These are phyloP conservation scores for Embiotoca jacksoni DNA, from an alignment of 2,113 vertebrate species.

Conservation along the genomic window DNA sequence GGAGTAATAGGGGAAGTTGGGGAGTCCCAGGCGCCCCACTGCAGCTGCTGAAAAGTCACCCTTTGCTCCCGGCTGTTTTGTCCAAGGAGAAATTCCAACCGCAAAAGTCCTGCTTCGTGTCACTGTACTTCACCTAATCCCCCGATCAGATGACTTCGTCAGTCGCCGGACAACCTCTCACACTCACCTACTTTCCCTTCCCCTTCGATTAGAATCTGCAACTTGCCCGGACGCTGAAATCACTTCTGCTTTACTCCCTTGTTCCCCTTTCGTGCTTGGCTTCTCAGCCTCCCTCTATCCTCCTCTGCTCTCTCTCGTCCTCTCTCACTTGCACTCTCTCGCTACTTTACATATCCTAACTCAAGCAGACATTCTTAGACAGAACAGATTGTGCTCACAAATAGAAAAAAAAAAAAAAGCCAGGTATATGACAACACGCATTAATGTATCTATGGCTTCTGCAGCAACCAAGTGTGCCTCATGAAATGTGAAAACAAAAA, in stretches of 20 bases:
- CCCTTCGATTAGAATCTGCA: conserved; percentile 37
- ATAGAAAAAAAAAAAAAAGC: neutral
- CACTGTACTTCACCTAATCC: conserved; percentile 30
- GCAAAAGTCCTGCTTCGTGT: conserved; percentile 41
- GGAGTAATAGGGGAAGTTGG: conserved; percentile 16
- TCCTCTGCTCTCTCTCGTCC: conserved; percentile 28
- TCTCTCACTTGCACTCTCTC: conserved; percentile 56
- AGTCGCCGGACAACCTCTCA: neutral
- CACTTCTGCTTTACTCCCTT: conserved; percentile 69
- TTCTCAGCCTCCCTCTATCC: conserved; percentile 56
- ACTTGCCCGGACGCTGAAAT: conserved; percentile 48
- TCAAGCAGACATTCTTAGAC: conserved; percentile 57
- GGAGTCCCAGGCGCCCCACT: conserved; percentile 22
- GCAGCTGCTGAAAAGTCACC: conserved; percentile 19
- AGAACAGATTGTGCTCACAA: conserved; percentile 34
- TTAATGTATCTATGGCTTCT: neutral
- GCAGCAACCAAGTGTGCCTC: neutral
- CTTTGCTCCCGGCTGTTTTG: neutral
- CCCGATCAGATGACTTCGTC: neutral
- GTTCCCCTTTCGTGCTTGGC: conserved; percentile 61
- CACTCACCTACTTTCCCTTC: conserved; percentile 55
- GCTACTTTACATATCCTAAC: conserved; percentile 56
- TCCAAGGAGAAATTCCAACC: conserved; percentile 38
- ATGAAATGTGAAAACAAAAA: neutral
- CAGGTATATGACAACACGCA: neutral